A percentile compares a stretch with the other conserved stretches of the same genome.
These are phyloP conservation scores for Neoarius graeffei DNA, from an alignment of 2,113 vertebrate species.

Conservation along the genomic window DNA sequence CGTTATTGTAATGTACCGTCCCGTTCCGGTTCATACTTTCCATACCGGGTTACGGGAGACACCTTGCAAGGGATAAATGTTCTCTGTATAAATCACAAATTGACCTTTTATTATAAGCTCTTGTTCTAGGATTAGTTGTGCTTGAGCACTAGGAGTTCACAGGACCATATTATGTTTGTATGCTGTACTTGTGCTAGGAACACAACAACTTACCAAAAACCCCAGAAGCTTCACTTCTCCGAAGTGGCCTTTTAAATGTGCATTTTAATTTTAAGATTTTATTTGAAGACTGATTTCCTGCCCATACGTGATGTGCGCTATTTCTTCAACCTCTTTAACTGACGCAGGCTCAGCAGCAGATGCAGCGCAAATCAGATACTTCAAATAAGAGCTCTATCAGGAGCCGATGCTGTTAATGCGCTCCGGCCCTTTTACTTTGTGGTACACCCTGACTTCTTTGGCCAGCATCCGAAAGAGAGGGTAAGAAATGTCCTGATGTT, in stretches of 20 bases:
- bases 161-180: not conserved
- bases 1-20: too few species aligned
- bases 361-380: conserved; percentile 59
- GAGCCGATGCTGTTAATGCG: conserved; percentile 88
- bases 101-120: not conserved
- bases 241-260: not conserved
- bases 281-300: not conserved
- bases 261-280: not conserved
- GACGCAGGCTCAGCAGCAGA: conserved; percentile 75
- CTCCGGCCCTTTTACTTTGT: conserved; percentile 96
- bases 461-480: conserved; percentile 90
- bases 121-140: not conserved
- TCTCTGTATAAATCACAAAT: not conserved
- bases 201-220: not conserved
- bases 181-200: not conserved
- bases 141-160: not conserved
- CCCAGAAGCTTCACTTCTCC: not conserved
- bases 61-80: not conserved
- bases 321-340: conserved; percentile 10
- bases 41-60: too few species aligned
- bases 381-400: conserved; percentile 80
- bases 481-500: conserved; percentile 65
- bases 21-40: too few species aligned
- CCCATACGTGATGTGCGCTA: not conserved
- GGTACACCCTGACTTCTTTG: conserved; percentile 97